phyloP scores from a whole-genome alignment of 30 jellyfish, hydroid and myxozoan genomes.

The Hydractinia echinata region DNA sequence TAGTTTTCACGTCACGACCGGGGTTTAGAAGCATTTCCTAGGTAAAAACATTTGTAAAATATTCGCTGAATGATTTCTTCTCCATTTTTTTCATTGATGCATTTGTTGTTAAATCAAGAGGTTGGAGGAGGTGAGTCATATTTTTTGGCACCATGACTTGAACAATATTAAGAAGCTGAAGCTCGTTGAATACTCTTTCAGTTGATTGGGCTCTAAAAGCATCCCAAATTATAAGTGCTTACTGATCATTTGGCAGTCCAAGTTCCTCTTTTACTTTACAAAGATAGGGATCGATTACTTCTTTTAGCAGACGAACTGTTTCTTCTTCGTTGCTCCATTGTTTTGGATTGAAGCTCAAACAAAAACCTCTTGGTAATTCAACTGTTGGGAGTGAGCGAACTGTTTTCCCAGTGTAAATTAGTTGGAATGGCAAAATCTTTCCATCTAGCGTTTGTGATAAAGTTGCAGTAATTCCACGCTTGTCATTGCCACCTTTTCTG shows the following conservation, averaged over 20 bases:
- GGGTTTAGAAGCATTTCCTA: conserved; percentile 18
- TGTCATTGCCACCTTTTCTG: conserved; percentile 34
- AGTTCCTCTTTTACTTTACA: conserved; percentile 14
- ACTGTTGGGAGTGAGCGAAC: conserved; percentile 26
- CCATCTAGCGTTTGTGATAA: conserved; percentile 12
- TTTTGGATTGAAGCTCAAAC: conserved; percentile 20
- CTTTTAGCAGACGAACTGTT: background rate
- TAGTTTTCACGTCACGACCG: background rate
- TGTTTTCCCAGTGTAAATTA: conserved; percentile 8
- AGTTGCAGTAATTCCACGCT: conserved; percentile 7
- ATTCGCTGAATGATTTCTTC: conserved; percentile 19
- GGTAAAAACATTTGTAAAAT: background rate
- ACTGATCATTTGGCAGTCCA: too few species aligned
- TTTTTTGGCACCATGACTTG: conserved; percentile 13
- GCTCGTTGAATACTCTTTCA: conserved; percentile 1
- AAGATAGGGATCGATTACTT: conserved; percentile 5
- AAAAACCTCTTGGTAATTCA: conserved; percentile 14
- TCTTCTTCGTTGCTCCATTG: conserved; percentile 20
- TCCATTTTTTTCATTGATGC: conserved; percentile 25
- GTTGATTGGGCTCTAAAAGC: conserved; percentile 25
- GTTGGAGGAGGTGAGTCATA: conserved; percentile 2
- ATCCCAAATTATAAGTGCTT: conserved; percentile 22
- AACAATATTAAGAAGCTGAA: background rate
- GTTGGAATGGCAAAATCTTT: conserved; percentile 7
- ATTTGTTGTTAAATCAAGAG: background rate